Base-by-base conservation (phyloP, 2,113 vertebrate species). In the Eulemur macaco region DNA sequence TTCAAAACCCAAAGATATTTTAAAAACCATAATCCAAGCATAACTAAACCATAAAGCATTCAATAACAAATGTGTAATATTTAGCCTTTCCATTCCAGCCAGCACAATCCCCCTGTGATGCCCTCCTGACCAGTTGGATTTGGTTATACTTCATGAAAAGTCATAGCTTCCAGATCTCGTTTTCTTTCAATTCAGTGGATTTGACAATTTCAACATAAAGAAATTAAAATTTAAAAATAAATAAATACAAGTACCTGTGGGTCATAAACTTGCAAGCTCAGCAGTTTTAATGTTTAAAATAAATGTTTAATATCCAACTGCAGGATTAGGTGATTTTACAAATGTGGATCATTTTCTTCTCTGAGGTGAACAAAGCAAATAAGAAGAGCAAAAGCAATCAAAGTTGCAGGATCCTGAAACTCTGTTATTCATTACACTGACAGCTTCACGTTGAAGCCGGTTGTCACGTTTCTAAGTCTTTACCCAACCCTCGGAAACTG, bases 1-100 rank as follows among this genome's bases (percentile, higher is more conserved):
- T 85, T 89, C 39, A 92, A 97, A 96, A 96, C 85, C 87, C 93
- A 82, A 58, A 96, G 92, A 97, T 84, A 96, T 91, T 96, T 92
- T 93, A 91, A 95, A 96, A 90, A 71, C n/a, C 66, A 94, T 96
- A 89, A 97, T 95, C 90, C 69, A 91, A 97, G 90, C 64, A 93
- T 96, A 96, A 96, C 74, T 68, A 88, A 74, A 94, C 37, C 69
- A 63, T 96, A 97, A 96, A 96, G 60, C 94, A 86, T 88, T 82
- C 76, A 78, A 50, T 45, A 85, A 95, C 71, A 86, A 98, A 54
- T 23, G 34, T 88, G 64, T 83, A 34, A 58, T 76, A 15, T 12
- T 73, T 47, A 69, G 83, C 12, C 4, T 6, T 9, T 64, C 47
- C 1, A 17, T 66, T 77, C 23, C 66, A 80, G 68, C 20, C 74